phyloP scores from a whole-genome alignment of 2,888 invertebrate species.

The Nomada hirtipes region DNA sequence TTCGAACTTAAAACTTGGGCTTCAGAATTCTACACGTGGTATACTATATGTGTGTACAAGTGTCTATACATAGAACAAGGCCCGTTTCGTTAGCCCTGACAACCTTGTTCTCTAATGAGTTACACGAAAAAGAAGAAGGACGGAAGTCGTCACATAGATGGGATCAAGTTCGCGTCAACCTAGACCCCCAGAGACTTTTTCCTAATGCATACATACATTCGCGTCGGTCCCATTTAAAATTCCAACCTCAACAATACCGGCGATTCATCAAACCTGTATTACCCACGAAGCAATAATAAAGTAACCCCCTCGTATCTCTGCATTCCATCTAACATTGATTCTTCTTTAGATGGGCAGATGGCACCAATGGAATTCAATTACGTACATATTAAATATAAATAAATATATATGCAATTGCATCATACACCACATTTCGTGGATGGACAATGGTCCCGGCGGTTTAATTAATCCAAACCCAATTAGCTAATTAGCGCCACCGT shows the following conservation, averaged over 20 bases:
- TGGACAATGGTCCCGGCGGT: constrained; percentile 66
- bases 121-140: not conserved
- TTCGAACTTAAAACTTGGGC: too few relatives aligned
- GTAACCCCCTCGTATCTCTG: too few relatives aligned
- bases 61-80: too few relatives aligned
- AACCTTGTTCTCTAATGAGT: too few relatives aligned
- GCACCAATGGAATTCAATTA: not conserved
- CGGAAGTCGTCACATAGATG: constrained; percentile 1
- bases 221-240: constrained; percentile 8
- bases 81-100: too few relatives aligned
- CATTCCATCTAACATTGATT: too few relatives aligned
- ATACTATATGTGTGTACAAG: too few relatives aligned
- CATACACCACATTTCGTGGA: constrained; percentile 1
- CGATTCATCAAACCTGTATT: constrained; percentile 5
- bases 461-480: constrained; percentile 77
- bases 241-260: constrained; percentile 6
- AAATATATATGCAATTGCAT: too few relatives aligned
- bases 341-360: too few relatives aligned
- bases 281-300: not conserved
- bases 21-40: too few relatives aligned
- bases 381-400: too few relatives aligned
- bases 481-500: constrained; percentile 79
- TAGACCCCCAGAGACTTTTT: constrained; percentile 32
- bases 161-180: constrained; percentile 38
- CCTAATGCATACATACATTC: constrained; percentile 8